Evolutionary conservation across 2,797 vertebrate genomes (phyloP).

Genomic region (Acanthurus lineatus): DNA sequence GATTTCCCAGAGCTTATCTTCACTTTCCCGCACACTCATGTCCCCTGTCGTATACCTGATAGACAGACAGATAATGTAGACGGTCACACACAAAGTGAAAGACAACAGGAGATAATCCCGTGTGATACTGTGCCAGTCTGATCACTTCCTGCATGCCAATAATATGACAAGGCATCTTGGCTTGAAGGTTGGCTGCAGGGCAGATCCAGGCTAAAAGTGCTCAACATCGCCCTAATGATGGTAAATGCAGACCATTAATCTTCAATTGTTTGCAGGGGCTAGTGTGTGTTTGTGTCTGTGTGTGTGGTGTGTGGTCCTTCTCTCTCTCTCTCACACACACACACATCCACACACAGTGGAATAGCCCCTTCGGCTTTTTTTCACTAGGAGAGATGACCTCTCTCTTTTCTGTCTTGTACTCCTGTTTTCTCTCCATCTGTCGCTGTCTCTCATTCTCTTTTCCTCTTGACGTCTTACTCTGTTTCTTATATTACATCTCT

Average conservation of each 20-base stretch:
- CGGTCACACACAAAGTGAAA: slow-evolving; percentile 7
- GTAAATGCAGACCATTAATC: slow-evolving; percentile 56
- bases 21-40: neutral
- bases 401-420: neutral
- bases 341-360: neutral
- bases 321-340: neutral
- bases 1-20: slow-evolving; percentile 2
- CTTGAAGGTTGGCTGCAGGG: slow-evolving; percentile 17
- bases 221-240: slow-evolving; percentile 52
- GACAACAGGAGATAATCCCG: slow-evolving; percentile 21
- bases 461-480: neutral
- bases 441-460: slow-evolving; percentile 24
- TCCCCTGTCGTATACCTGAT: neutral
- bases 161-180: slow-evolving; percentile 43
- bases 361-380: slow-evolving; percentile 12
- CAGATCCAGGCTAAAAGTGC: slow-evolving; percentile 48
- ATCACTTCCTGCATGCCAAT: slow-evolving; percentile 43
- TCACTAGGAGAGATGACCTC: neutral
- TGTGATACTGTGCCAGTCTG: slow-evolving; percentile 13
- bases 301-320: neutral
- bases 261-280: slow-evolving; percentile 30
- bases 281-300: slow-evolving; percentile 8
- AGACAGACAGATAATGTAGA: neutral
- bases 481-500: neutral
- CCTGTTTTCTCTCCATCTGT: neutral